A percentile compares a stretch with the other conserved stretches of the same genome.
Conservation (phyloP, 2,888 invertebrate genomes). For the Diloba caeruleocephala region DNA sequence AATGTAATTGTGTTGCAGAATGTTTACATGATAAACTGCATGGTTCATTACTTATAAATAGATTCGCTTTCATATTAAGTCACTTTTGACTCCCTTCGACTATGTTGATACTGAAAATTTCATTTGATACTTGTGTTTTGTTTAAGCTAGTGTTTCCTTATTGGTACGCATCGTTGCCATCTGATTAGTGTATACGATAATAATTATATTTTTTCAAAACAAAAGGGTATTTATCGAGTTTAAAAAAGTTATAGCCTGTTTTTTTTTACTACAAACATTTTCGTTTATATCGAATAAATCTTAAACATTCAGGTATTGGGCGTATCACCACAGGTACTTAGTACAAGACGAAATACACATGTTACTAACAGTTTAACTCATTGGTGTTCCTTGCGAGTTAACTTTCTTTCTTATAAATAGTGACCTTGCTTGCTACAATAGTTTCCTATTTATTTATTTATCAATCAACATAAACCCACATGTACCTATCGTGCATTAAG, state of each 20-base stretch:
- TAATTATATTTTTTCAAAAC: too few species aligned
- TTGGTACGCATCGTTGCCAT: neutral
- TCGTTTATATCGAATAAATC: too few species aligned
- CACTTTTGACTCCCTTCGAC: constrained; percentile 11
- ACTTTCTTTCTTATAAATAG: constrained; percentile 13
- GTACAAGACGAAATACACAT: constrained; percentile 36
- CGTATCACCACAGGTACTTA: constrained; percentile 26
- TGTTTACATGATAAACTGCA: constrained; percentile 36
- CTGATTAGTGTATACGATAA: neutral
- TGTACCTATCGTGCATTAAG: too few species aligned
- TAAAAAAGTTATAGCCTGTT: too few species aligned
- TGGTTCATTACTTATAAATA: constrained; percentile 33
- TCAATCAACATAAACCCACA: neutral
- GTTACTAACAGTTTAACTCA: constrained; percentile 25
- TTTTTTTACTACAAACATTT: too few species aligned
- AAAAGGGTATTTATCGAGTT: too few species aligned
- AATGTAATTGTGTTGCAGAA: constrained; percentile 23
- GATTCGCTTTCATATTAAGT: constrained; percentile 15
- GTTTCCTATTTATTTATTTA: constrained; percentile 1
- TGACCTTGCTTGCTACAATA: constrained; percentile 1
- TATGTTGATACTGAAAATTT: constrained; percentile 12
- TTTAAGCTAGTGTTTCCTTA: constrained; percentile 36
- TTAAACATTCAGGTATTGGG: neutral
- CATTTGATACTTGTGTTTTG: constrained; percentile 7
- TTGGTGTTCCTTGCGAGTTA: constrained; percentile 26